phyloP scores from a whole-genome alignment of 2,888 invertebrate genomes.

The Pachydiplax longipennis region DNA sequence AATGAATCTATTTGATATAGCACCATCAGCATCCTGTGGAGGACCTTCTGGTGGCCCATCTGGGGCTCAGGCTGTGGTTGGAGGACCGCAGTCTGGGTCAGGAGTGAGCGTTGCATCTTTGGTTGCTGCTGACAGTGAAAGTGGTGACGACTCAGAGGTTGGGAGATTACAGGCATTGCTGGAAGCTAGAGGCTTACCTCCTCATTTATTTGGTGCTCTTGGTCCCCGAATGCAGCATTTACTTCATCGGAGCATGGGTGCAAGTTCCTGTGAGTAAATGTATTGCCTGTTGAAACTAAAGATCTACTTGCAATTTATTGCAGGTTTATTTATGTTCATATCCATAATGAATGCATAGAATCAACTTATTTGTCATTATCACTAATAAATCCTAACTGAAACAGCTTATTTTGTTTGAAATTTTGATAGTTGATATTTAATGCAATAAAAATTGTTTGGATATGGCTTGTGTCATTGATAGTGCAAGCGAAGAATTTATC shows the following conservation, averaged over 20 bases:
- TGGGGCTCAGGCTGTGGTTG: constrained; percentile 28
- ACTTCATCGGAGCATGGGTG: constrained; percentile 92
- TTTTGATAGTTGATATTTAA: no score
- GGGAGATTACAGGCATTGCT: constrained; percentile 92
- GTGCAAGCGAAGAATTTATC: no score
- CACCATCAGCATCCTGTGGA: constrained; percentile 56
- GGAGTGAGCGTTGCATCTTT: constrained; percentile 52
- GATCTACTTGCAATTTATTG: constrained; percentile 19
- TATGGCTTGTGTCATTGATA: no score
- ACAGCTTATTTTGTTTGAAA: no score
- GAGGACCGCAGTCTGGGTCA: constrained; percentile 28
- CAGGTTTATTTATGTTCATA: no score
- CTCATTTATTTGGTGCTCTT: constrained; percentile 93
- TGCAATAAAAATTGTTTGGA: no score
- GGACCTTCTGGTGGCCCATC: constrained; percentile 57
- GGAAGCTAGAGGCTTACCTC: constrained; percentile 95
- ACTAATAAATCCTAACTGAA: no score
- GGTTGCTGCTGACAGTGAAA: constrained; percentile 71
- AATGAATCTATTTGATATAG: constrained; percentile 55
- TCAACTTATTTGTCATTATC: no score
- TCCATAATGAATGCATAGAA: no score
- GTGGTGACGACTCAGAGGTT: constrained; percentile 83
- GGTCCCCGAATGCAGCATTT: constrained; percentile 97
- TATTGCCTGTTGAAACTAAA: not conserved
- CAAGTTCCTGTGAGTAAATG: constrained; percentile 70